phyloP scores from a whole-genome alignment of 2,797 vertebrate species.

The Phrynocephalus forsythii region DNA sequence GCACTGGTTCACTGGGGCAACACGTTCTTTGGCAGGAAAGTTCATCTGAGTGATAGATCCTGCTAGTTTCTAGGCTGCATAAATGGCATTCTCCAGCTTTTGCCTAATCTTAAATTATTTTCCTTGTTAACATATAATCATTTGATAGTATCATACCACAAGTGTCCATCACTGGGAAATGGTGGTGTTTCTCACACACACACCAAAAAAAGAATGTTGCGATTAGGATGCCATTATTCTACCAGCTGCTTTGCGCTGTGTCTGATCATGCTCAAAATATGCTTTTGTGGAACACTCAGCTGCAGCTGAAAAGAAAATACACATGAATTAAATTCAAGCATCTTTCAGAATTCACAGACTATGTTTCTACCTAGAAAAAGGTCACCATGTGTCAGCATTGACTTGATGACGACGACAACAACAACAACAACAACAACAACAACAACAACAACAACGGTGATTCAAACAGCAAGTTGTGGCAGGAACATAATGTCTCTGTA shows the following conservation, averaged over 20 bases:
- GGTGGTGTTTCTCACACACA: not conserved
- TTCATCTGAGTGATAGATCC: not conserved
- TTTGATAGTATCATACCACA: slow-evolving; percentile 36
- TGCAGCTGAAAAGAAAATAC: slow-evolving; percentile 39
- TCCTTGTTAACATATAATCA: slow-evolving; percentile 39
- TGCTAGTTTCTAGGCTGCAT: slow-evolving; percentile 42
- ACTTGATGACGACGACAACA: not conserved
- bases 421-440: too few species aligned
- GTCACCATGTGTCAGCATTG: not conserved
- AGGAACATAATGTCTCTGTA: not conserved
- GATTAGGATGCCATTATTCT: slow-evolving; percentile 43
- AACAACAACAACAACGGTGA: not conserved
- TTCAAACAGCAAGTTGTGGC: not conserved
- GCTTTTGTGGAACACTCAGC: slow-evolving; percentile 51
- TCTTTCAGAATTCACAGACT: slow-evolving; percentile 22
- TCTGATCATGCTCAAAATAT: slow-evolving; percentile 41
- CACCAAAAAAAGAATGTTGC: slow-evolving; percentile 23
- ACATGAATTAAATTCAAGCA: slow-evolving; percentile 34
- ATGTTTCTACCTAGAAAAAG: not conserved
- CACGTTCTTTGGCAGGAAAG: slow-evolving; percentile 2
- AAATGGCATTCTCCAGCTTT: slow-evolving; percentile 40
- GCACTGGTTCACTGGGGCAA: not conserved
- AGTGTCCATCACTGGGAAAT: slow-evolving; percentile 39
- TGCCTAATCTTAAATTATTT: slow-evolving; percentile 49
- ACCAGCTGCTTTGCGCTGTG: not conserved